A percentile compares a stretch with the other conserved stretches of the same genome.
phyloP scores from a whole-genome alignment of 2,113 vertebrate species.

The Pedionomus torquatus region DNA sequence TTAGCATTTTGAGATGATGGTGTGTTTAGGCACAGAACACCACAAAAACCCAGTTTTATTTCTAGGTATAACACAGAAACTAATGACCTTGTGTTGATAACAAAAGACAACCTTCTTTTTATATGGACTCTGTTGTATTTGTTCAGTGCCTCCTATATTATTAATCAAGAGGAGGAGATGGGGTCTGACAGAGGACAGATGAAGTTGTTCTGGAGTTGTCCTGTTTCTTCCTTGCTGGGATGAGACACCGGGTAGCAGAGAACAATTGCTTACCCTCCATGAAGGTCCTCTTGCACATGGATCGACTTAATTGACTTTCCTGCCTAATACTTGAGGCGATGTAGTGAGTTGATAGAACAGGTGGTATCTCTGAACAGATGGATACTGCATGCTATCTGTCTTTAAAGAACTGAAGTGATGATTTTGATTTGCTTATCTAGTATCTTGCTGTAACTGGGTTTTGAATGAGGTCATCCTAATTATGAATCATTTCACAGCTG shows the following conservation, averaged over 20 bases:
- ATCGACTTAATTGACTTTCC: slow-evolving; percentile 11
- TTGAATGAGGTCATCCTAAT: slow-evolving; percentile 53
- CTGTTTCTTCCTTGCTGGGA: background rate
- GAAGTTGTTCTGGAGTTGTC: background rate
- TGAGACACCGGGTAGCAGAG: background rate
- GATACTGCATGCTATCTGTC: slow-evolving; percentile 36
- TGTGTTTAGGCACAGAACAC: background rate
- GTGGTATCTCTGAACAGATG: slow-evolving; percentile 42
- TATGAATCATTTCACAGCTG: slow-evolving; percentile 53
- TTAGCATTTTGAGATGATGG: background rate
- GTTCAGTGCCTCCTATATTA: background rate
- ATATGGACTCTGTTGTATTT: background rate
- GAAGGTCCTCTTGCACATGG: background rate
- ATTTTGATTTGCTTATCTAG: slow-evolving; percentile 55
- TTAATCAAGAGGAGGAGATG: background rate
- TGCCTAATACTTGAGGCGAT: background rate
- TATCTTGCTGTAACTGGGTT: slow-evolving; percentile 20
- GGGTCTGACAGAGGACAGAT: background rate
- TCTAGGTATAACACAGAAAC: background rate
- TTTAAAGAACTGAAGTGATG: slow-evolving; percentile 43
- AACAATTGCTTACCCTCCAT: background rate
- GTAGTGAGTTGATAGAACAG: slow-evolving; percentile 31
- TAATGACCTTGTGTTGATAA: background rate
- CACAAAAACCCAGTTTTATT: background rate
- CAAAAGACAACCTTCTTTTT: background rate